phyloP scores from a whole-genome alignment of 2,797 vertebrate species.

The Darevskia nairensis region DNA sequence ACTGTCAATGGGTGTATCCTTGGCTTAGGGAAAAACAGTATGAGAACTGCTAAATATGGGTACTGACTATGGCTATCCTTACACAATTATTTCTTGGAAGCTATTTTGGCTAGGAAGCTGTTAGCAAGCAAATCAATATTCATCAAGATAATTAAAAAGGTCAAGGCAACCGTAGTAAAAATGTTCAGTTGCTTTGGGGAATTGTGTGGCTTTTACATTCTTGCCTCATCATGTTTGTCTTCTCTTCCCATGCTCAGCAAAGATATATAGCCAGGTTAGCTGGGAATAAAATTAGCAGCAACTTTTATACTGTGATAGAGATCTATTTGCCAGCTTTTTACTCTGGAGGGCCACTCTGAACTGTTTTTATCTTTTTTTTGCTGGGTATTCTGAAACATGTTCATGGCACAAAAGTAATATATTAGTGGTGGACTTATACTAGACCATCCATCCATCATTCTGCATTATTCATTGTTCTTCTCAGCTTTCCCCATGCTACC shows the following conservation, averaged over 20 bases:
- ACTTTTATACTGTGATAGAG: background rate
- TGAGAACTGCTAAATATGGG: background rate
- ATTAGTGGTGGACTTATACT: too few species aligned
- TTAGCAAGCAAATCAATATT: background rate
- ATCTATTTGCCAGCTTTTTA: background rate
- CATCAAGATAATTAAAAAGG: background rate
- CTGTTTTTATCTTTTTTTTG: too few species aligned
- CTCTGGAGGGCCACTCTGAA: background rate
- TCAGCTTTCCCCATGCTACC: too few species aligned
- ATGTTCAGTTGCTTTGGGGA: background rate
- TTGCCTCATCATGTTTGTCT: constrained; percentile 1
- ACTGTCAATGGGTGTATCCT: background rate
- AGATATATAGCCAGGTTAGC: background rate
- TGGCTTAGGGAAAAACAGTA: background rate
- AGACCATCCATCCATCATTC: too few species aligned
- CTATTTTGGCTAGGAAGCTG: background rate
- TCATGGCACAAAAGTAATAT: too few species aligned
- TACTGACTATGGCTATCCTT: background rate
- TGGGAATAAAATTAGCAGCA: background rate
- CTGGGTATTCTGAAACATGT: too few species aligned
- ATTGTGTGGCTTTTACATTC: constrained; percentile 14
- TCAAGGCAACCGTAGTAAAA: background rate
- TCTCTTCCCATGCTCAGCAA: background rate
- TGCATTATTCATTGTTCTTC: too few species aligned
- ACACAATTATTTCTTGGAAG: background rate